These are phyloP conservation scores for Phalanger gymnotis DNA, from an alignment of 2,797 vertebrate species.

Conservation along the genomic window DNA sequence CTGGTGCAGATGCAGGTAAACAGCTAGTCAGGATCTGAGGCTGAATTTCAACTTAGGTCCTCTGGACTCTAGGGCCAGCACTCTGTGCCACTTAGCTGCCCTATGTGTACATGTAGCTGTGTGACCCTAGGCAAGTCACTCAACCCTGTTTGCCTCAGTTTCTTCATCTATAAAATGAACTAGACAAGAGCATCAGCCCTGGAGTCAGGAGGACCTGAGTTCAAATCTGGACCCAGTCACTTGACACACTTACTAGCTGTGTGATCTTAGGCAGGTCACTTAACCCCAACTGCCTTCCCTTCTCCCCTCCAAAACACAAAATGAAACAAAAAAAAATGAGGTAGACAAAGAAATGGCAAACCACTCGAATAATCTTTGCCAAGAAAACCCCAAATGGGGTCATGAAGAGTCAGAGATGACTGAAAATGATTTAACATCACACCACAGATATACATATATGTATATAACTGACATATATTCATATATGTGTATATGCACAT, in stretches of 20 bases:
- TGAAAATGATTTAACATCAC: background rate
- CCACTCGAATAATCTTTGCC: background rate
- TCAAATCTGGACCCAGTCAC: too few species aligned
- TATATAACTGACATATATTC: background rate
- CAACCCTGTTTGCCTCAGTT: background rate
- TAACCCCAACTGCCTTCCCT: too few species aligned
- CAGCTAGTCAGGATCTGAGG: background rate
- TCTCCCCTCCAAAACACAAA: too few species aligned
- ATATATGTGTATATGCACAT: background rate
- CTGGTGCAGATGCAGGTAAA: background rate
- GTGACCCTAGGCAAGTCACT: background rate
- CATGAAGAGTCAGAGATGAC: background rate
- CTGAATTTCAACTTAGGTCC: background rate
- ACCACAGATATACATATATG: background rate
- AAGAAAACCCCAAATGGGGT: background rate
- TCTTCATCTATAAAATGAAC: background rate
- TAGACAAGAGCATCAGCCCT: too few species aligned
- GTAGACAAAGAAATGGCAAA: background rate
- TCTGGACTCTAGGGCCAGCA: background rate
- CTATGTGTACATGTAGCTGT: background rate
- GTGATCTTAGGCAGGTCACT: too few species aligned
- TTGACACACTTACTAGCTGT: too few species aligned
- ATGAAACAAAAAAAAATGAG: too few species aligned
- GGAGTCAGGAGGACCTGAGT: too few species aligned
- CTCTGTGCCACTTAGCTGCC: background rate